phyloP scores from a whole-genome alignment of 2,797 vertebrate genomes.

The Sebastiscus albofasciatus region DNA sequence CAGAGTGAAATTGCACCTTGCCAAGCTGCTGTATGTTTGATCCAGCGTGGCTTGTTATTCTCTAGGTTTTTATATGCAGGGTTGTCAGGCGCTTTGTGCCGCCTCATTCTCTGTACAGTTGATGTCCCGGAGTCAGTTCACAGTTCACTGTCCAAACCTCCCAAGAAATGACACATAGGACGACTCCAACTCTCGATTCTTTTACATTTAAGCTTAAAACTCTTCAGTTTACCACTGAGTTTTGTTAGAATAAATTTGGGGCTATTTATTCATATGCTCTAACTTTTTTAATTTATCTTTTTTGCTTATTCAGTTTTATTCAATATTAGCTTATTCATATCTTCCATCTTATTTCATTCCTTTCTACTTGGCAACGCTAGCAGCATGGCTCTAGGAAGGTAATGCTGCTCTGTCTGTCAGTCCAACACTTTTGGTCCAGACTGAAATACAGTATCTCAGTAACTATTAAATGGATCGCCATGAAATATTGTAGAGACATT shows the following conservation, averaged over 20 bases:
- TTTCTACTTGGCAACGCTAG: neutral
- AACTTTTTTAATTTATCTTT: no score
- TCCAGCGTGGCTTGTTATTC: neutral
- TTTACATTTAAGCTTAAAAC: neutral
- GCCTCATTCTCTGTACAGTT: neutral
- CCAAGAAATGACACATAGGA: neutral
- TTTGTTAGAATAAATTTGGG: neutral
- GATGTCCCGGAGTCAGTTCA: neutral
- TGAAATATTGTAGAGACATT: neutral
- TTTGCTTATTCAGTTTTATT: neutral
- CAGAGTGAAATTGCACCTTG: constrained; percentile 22
- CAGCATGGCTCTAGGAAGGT: neutral
- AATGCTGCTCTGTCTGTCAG: neutral
- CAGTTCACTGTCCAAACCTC: neutral
- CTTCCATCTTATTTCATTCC: neutral
- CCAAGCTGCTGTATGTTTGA: constrained; percentile 20
- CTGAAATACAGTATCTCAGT: neutral
- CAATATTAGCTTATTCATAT: neutral
- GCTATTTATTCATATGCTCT: neutral
- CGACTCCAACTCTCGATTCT: neutral
- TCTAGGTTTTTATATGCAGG: neutral
- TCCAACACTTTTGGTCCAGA: neutral
- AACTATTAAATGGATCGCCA: neutral
- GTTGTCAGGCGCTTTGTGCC: neutral
- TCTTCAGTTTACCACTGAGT: neutral